These are phyloP conservation scores for Callopanchax toddi DNA, from an alignment of 2,113 vertebrate genomes.

Conservation along the genomic window DNA sequence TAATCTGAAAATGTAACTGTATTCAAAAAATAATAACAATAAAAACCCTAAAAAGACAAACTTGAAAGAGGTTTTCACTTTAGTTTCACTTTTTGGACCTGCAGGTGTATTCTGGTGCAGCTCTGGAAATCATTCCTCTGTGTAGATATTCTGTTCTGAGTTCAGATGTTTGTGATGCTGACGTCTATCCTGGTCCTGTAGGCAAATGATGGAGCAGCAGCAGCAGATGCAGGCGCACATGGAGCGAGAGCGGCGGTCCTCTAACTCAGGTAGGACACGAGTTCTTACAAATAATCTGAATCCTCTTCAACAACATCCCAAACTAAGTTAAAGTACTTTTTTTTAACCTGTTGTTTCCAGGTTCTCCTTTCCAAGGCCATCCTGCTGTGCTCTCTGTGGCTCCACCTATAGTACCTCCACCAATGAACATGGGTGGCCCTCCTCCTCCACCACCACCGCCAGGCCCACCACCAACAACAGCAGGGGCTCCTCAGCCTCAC, in stretches of 20 bases:
- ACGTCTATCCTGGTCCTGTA: slow-evolving; percentile 63
- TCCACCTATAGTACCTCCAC: slow-evolving; percentile 77
- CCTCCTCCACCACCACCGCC: slow-evolving; percentile 90
- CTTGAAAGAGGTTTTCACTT: too few relatives aligned
- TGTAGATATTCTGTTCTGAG: neutral
- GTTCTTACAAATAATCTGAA: neutral
- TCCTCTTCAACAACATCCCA: neutral
- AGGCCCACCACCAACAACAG: slow-evolving; percentile 86
- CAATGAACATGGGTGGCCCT: slow-evolving; percentile 80
- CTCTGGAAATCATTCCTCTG: slow-evolving; percentile 12
- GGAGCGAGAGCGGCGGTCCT: slow-evolving; percentile 92
- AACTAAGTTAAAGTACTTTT: neutral
- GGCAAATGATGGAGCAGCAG: slow-evolving; percentile 92
- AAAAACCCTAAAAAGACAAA: too few relatives aligned
- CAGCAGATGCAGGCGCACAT: slow-evolving; percentile 88
- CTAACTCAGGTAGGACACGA: slow-evolving; percentile 87
- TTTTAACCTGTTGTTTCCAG: slow-evolving; percentile 63
- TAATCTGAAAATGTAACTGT: too few relatives aligned
- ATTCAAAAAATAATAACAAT: too few relatives aligned
- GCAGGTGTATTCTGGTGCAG: too few relatives aligned
- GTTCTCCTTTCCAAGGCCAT: slow-evolving; percentile 90
- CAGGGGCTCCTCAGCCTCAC: slow-evolving; percentile 84
- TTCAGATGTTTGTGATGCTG: neutral
- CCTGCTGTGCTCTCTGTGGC: slow-evolving; percentile 81
- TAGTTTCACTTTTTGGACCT: neutral